phyloP scores from a whole-genome alignment of 1,140 invertebrate species.

The Cydia strobilella region DNA sequence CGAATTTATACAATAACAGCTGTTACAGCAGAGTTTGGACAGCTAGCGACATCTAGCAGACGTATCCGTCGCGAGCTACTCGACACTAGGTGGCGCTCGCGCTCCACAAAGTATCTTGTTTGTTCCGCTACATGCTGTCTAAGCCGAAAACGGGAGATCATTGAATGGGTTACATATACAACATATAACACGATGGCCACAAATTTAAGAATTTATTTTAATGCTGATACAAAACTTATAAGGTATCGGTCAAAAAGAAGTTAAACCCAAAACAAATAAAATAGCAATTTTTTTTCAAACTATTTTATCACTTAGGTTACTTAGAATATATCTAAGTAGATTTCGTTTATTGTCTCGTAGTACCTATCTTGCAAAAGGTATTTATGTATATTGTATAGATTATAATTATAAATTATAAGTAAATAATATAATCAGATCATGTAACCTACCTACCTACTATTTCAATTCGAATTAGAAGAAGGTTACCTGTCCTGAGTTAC shows the following conservation, averaged over 20 bases:
- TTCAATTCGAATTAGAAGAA: not conserved
- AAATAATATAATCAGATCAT: not conserved
- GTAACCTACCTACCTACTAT: not conserved
- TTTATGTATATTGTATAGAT: no score
- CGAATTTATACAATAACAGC: not conserved
- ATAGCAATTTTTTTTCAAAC: no score
- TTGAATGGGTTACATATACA: not conserved
- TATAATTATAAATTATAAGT: no score
- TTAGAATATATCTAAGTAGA: no score
- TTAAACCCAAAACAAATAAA: no score
- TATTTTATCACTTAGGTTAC: no score
- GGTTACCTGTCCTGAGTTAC: not conserved
- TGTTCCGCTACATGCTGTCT: slow-evolving; percentile 4
- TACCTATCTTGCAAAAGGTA: no score
- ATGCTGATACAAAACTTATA: no score
- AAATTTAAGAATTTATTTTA: no score
- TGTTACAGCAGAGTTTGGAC: not conserved
- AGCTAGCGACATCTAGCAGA: slow-evolving; percentile 65
- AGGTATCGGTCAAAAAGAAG: no score
- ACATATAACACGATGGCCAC: no score
- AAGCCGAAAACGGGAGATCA: not conserved
- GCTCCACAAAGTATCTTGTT: slow-evolving; percentile 17
- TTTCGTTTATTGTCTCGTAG: no score
- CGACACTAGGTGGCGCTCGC: slow-evolving; percentile 68
- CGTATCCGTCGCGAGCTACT: slow-evolving; percentile 52